A percentile compares a stretch with the other conserved stretches of the same genome.
Evolutionary conservation across 2,888 invertebrate genomes (phyloP).

Genomic region (Epinotia ramella): DNA sequence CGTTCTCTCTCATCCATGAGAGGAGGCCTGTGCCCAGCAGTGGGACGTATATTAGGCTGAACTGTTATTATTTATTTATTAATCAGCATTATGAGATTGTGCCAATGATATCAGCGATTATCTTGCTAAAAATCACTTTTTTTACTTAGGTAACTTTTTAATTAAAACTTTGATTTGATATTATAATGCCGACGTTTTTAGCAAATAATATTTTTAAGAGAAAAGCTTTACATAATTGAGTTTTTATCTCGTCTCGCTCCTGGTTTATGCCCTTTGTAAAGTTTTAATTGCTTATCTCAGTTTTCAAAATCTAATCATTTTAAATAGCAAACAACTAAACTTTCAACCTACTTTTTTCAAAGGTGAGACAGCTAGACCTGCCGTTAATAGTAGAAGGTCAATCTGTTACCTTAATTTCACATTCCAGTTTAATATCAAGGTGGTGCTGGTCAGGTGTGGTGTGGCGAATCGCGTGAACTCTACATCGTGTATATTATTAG

Average conservation of each 20-base stretch:
- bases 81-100: too few relatives aligned
- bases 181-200: slow-evolving; percentile 18
- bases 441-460: too few relatives aligned
- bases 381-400: not conserved
- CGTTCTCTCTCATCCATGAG: too few relatives aligned
- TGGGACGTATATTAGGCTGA: too few relatives aligned
- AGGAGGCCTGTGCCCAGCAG: too few relatives aligned
- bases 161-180: slow-evolving; percentile 32
- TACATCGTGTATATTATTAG: too few relatives aligned
- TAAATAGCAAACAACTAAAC: not conserved
- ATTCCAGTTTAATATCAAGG: not conserved
- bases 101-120: too few relatives aligned
- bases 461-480: too few relatives aligned
- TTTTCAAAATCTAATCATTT: slow-evolving; percentile 16
- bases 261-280: slow-evolving; percentile 40
- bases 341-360: not conserved
- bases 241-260: slow-evolving; percentile 34
- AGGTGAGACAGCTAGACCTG: not conserved
- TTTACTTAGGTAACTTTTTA: slow-evolving; percentile 15
- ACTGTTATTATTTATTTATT: too few relatives aligned
- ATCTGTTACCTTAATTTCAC: not conserved
- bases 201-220: slow-evolving; percentile 18
- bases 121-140: not conserved
- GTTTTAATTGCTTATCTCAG: slow-evolving; percentile 40
- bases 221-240: slow-evolving; percentile 35